Percentiles rank a stretch among this genome's conserved stretches.
phyloP scores from a whole-genome alignment of 1,140 invertebrate genomes.

The Dinoponera quadriceps region DNA sequence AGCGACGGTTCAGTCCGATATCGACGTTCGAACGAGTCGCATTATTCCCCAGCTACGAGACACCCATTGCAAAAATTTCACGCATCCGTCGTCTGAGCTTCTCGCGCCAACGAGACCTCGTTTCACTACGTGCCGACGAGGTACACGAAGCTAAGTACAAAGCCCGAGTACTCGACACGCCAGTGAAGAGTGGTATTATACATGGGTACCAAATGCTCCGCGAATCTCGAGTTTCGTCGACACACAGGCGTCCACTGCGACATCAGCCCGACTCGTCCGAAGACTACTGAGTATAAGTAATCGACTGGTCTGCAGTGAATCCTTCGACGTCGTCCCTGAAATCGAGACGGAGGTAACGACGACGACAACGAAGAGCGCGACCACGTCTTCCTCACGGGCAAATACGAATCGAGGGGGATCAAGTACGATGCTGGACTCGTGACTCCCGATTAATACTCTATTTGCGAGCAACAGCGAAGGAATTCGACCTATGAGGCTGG shows the following conservation, averaged over 20 bases:
- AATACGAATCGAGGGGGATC: slow-evolving; percentile 23
- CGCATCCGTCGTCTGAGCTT: slow-evolving; percentile 35
- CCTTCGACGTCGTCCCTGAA: not conserved
- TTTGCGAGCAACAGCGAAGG: slow-evolving; percentile 38
- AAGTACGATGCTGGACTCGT: slow-evolving; percentile 37
- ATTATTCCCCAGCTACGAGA: slow-evolving; percentile 52
- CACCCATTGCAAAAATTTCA: slow-evolving; percentile 47
- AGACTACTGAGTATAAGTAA: slow-evolving; percentile 82
- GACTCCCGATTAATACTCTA: slow-evolving; percentile 21
- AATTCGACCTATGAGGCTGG: slow-evolving; percentile 10
- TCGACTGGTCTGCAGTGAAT: slow-evolving; percentile 10
- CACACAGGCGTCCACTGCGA: slow-evolving; percentile 66
- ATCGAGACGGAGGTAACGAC: slow-evolving; percentile 7
- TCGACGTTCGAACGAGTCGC: slow-evolving; percentile 78
- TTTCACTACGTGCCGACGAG: slow-evolving; percentile 16
- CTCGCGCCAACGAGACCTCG: not conserved
- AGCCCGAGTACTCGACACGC: not conserved
- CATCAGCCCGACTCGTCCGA: slow-evolving; percentile 78
- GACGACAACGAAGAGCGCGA: slow-evolving; percentile 28
- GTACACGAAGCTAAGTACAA: not conserved
- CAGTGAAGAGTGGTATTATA: slow-evolving; percentile 75
- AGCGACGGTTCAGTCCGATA: slow-evolving; percentile 77
- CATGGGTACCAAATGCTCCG: slow-evolving; percentile 81
- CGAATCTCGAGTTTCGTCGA: slow-evolving; percentile 44
- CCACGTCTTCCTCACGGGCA: slow-evolving; percentile 45